phyloP scores from a whole-genome alignment of 2,113 vertebrate species.

The Cryptoleucopteryx plumbea region DNA sequence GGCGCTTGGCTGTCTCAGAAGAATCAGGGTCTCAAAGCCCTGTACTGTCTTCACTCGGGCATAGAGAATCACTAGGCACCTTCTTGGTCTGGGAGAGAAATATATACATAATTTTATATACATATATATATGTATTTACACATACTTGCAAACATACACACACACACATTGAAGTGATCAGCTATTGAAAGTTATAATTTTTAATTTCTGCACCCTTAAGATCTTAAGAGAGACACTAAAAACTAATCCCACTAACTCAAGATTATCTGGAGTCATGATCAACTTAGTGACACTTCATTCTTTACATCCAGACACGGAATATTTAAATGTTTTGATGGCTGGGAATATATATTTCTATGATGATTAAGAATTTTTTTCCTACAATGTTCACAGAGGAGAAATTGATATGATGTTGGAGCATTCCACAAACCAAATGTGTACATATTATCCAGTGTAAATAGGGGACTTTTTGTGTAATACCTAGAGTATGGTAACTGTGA shows the following conservation, averaged over 20 bases:
- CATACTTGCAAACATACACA: not conserved
- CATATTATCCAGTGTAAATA: constrained; percentile 51
- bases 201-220: not conserved
- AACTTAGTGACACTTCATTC: not conserved
- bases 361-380: constrained; percentile 1
- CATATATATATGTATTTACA: not conserved
- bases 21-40: not conserved
- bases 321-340: not conserved
- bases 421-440: constrained; percentile 67
- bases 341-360: constrained; percentile 18
- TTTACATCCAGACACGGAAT: not conserved
- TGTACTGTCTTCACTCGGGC: not conserved
- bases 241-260: not conserved
- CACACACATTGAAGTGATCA: not conserved
- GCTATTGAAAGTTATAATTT: not conserved
- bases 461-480: not conserved
- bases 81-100: constrained; percentile 3
- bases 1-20: not conserved
- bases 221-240: not conserved
- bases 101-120: not conserved
- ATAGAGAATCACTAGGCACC: not conserved
- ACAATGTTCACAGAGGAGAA: not conserved
- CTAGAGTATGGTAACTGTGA: constrained; percentile 8
- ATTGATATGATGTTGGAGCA: not conserved
- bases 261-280: not conserved